Base-by-base conservation (phyloP, 2,797 vertebrate species). In the Pterois miles region DNA sequence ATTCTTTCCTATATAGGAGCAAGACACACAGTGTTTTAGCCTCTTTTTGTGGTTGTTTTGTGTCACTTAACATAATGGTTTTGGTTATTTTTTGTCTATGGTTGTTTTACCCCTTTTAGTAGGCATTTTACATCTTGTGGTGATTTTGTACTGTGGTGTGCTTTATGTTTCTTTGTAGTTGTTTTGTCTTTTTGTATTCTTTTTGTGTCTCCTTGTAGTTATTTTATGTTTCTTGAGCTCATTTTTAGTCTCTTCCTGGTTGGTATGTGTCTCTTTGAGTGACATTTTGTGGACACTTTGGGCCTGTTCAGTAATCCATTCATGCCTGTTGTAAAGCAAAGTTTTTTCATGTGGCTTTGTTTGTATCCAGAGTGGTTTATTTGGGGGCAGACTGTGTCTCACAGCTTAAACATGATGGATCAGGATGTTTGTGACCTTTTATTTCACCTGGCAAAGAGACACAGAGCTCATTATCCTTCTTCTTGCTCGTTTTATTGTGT, bases 251-350 rank as follows among this genome's bases (percentile, higher is more conserved):
- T 20, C 43, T 46, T 46, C 8, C 43, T 46, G 16, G 43, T 46
- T 46, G 43, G 7, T 46, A 46, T 0, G 18, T 20, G 43, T 46
- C 16, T 46, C 43, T 20, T 20, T 46, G 1, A 46, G 16, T 20
- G 43, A 20, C 16, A 20, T 46, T 18, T 43, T 46, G 43, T 20
- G 20, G 43, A 4, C 40, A 43, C 40, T 18, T 48, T 48, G 3
- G 46, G 46, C 0, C 46, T 7, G 46, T 48, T 48, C 46, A n/a
- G 20, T 20, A n/a, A 48, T 48, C 43, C 46, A 48, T 11, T 8
- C 4, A 0, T 9, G 9, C 46, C 9, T 48, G 46, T 5, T 0
- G 14, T 46, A 3, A 60, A 50, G 0, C 1, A 16, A 14, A 8
- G 25, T 38, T 48, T 20, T 14, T 23, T 70, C 36, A 14, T 58